These are phyloP conservation scores for Cotesia congregata DNA, from an alignment of 2,888 invertebrate species.

Conservation along the genomic window DNA sequence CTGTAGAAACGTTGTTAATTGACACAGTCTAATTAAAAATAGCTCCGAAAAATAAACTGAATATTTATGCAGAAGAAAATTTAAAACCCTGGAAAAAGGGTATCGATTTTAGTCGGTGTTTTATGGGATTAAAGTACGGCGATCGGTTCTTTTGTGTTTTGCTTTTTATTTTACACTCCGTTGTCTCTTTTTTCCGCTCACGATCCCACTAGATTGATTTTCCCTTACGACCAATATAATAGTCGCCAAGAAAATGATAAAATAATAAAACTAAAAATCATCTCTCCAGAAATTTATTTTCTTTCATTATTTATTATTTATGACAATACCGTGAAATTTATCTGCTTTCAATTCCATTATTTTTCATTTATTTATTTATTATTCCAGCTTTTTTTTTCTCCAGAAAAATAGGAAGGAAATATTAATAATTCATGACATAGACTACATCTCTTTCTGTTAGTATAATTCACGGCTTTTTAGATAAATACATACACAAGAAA, in stretches of 20 bases:
- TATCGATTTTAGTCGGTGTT: background rate
- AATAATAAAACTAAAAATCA: conserved; percentile 3
- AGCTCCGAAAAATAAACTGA: background rate
- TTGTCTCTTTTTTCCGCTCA: conserved; percentile 33
- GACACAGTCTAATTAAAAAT: background rate
- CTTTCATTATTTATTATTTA: conserved; percentile 6
- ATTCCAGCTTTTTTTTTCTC: conserved; percentile 41
- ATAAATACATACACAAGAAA: conserved; percentile 32
- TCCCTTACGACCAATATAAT: conserved; percentile 10
- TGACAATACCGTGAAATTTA: conserved; percentile 55
- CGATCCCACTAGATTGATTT: conserved; percentile 47
- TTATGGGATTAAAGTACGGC: conserved; percentile 43
- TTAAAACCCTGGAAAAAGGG: background rate
- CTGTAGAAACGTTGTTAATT: background rate
- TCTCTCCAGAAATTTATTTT: background rate
- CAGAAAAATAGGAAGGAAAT: conserved; percentile 38
- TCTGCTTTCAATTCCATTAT: conserved; percentile 60
- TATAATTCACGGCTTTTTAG: conserved; percentile 55
- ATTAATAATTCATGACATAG: conserved; percentile 57
- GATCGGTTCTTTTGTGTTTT: conserved; percentile 41
- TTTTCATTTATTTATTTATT: conserved; percentile 57
- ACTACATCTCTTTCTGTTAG: conserved; percentile 49
- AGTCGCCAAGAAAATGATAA: conserved; percentile 21
- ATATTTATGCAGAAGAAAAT: background rate
- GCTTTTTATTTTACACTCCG: conserved; percentile 40